Conservation (phyloP, 2,888 invertebrate species). For the Belgica antarctica region DNA sequence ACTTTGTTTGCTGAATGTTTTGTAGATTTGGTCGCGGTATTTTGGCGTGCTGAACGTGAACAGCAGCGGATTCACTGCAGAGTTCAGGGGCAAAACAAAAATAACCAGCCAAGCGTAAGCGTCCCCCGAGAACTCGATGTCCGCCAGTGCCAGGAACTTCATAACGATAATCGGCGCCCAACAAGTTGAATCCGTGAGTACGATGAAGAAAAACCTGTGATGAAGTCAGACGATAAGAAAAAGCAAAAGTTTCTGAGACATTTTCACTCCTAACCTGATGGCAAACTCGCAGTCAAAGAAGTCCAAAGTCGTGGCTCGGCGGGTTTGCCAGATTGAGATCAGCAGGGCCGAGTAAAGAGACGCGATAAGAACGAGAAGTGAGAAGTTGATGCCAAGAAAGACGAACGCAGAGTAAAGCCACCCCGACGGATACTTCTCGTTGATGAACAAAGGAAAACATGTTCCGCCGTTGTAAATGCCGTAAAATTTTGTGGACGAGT, state of each 20-base stretch:
- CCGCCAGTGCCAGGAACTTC: constrained; percentile 62
- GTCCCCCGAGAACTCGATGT: constrained; percentile 60
- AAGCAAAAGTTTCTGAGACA: neutral
- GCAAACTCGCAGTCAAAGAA: constrained; percentile 64
- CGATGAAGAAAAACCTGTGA: constrained; percentile 68
- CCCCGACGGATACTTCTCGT: constrained; percentile 64
- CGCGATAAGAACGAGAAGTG: constrained; percentile 60
- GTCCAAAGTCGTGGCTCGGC: constrained; percentile 60
- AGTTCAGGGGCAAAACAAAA: constrained; percentile 67
- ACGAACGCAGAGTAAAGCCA: constrained; percentile 72
- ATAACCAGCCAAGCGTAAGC: constrained; percentile 66
- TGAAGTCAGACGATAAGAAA: too few relatives aligned
- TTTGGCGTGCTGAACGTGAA: constrained; percentile 69
- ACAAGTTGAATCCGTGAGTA: constrained; percentile 67
- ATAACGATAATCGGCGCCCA: constrained; percentile 68
- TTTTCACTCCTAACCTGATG: constrained; percentile 49
- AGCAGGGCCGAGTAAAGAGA: constrained; percentile 64
- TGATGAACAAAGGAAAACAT: constrained; percentile 69
- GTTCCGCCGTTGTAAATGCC: constrained; percentile 65
- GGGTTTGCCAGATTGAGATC: constrained; percentile 62
- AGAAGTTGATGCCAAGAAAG: constrained; percentile 65
- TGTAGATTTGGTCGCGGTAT: constrained; percentile 58
- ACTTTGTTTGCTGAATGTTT: constrained; percentile 25
- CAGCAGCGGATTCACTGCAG: constrained; percentile 65
- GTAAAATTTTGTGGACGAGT: constrained; percentile 62